Conservation (phyloP, 1,140 invertebrate species). For the Zeugodacus cucurbitae region DNA sequence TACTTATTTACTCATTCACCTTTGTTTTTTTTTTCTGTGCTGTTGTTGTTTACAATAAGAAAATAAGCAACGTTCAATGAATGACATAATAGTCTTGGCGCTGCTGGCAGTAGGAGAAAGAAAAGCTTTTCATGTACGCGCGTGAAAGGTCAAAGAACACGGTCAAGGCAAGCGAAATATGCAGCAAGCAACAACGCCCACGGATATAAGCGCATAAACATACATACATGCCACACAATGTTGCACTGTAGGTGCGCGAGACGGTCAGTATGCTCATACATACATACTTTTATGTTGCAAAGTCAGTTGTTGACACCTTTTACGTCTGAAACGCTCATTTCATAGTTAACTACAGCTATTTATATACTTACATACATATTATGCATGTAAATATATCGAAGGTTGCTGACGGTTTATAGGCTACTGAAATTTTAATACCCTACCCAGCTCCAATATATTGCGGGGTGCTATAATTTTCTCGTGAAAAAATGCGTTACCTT, state of each 20-base stretch:
- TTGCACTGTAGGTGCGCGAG: background rate
- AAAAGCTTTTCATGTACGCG: background rate
- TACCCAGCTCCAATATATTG: background rate
- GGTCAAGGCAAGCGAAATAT: constrained; percentile 17
- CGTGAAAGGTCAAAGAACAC: constrained; percentile 31
- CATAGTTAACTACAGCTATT: background rate
- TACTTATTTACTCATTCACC: background rate
- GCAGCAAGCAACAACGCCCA: background rate
- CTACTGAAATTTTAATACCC: background rate
- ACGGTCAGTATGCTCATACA: too few species aligned
- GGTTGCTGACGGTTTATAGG: background rate
- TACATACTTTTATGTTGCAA: background rate
- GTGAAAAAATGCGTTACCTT: background rate
- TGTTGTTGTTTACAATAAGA: background rate
- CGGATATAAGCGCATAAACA: background rate
- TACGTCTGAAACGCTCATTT: too few species aligned
- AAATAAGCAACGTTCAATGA: constrained; percentile 4
- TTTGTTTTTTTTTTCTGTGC: too few species aligned
- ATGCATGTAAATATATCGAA: background rate
- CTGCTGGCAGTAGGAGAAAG: background rate
- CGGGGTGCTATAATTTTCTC: background rate
- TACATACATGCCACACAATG: background rate
- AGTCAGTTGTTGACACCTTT: background rate
- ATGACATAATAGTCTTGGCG: constrained; percentile 23
- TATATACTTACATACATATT: background rate